A percentile compares a stretch with the other conserved stretches of the same genome.
phyloP scores from a whole-genome alignment of 1,140 invertebrate genomes.

The Acromyrmex echinatior region DNA sequence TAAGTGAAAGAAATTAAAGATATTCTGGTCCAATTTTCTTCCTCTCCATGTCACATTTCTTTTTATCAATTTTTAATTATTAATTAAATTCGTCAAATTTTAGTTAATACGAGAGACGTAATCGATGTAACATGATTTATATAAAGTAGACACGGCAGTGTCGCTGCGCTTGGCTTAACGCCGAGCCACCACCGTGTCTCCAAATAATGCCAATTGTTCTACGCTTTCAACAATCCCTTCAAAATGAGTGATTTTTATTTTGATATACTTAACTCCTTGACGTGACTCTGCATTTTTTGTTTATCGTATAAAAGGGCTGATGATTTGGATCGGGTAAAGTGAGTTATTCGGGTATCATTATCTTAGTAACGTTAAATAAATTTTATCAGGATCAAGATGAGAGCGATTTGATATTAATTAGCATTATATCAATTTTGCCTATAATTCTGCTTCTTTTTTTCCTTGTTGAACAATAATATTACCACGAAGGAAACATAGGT shows the following conservation, averaged over 20 bases:
- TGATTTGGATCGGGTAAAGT: neutral
- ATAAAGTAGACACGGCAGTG: too few relatives aligned
- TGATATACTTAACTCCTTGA: neutral
- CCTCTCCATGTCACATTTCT: neutral
- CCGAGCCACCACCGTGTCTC: too few relatives aligned
- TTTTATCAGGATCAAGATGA: neutral
- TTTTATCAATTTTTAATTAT: neutral
- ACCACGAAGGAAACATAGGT: neutral
- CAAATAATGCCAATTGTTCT: neutral
- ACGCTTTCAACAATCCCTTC: neutral
- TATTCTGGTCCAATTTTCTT: neutral
- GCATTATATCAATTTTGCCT: neutral
- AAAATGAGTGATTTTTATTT: neutral
- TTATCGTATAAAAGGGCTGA: neutral
- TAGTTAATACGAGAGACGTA: neutral
- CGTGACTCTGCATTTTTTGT: neutral
- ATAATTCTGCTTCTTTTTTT: neutral
- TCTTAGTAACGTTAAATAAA: neutral
- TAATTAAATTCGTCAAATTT: neutral
- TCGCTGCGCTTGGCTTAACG: too few relatives aligned
- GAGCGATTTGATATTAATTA: neutral
- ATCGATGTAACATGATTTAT: neutral
- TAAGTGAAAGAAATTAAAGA: neutral
- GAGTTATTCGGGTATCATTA: conserved; percentile 19
- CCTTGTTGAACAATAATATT: neutral